Conservation (phyloP, 2,888 invertebrate genomes). For the Bombyx huttoni region DNA sequence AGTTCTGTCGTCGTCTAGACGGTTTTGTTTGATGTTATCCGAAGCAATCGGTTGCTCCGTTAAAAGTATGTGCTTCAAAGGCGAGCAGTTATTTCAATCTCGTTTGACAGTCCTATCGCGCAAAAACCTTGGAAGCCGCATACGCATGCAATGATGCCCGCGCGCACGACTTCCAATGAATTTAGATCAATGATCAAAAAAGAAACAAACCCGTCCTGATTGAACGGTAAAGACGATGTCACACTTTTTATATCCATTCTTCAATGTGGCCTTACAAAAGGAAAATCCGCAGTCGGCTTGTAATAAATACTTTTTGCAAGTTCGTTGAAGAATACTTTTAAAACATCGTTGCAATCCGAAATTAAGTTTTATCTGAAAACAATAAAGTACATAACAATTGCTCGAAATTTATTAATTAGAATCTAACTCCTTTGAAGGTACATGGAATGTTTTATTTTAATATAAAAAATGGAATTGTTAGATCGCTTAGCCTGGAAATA, state of each 20-base stretch:
- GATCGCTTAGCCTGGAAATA: neutral
- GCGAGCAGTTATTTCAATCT: constrained; percentile 55
- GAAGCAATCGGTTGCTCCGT: constrained; percentile 35
- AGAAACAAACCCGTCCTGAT: constrained; percentile 34
- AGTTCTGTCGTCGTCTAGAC: constrained; percentile 4
- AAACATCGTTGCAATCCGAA: too few species aligned
- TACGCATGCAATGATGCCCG: constrained; percentile 33
- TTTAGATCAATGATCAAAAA: constrained; percentile 52
- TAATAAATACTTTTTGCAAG: too few species aligned
- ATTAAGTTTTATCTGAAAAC: too few species aligned
- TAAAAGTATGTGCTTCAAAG: constrained; percentile 23
- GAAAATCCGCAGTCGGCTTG: too few species aligned
- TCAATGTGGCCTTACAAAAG: too few species aligned
- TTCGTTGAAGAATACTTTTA: too few species aligned
- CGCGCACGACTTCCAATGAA: constrained; percentile 36
- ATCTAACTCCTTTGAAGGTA: neutral
- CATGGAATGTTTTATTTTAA: neutral
- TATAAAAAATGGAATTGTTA: neutral
- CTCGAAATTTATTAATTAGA: neutral
- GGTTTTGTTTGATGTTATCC: constrained; percentile 26
- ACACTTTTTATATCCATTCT: neutral
- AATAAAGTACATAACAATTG: too few species aligned
- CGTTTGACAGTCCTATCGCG: constrained; percentile 49
- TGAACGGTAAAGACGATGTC: constrained; percentile 2
- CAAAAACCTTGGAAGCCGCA: constrained; percentile 51